These are phyloP conservation scores for Erpornis zantholeuca DNA, from an alignment of 2,113 vertebrate species.

Conservation along the genomic window DNA sequence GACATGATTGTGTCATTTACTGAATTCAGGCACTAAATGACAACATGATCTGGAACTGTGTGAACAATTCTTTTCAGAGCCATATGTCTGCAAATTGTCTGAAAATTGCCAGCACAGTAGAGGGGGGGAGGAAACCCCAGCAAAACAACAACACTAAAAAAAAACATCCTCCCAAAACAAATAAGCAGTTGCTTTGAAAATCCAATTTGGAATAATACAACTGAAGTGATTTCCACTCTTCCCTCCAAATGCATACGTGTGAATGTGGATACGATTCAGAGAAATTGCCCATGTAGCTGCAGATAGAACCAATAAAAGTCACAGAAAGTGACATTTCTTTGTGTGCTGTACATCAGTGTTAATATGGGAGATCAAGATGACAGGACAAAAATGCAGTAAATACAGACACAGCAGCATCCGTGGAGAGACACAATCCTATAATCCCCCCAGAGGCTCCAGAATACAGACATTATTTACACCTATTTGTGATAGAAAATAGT, in stretches of 20 bases:
- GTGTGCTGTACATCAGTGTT: background rate
- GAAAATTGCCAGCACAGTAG: background rate
- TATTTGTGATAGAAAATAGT: background rate
- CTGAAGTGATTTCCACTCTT: background rate
- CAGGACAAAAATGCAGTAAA: background rate
- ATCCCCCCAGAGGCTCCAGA: background rate
- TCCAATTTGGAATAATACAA: background rate
- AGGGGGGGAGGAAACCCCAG: rapidly evolving
- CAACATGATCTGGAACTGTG: background rate
- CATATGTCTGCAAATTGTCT: background rate
- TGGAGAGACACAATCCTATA: background rate
- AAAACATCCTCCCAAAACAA: background rate
- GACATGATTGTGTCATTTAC: slow-evolving; percentile 30
- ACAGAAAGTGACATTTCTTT: background rate
- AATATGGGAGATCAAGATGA: background rate
- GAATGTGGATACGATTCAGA: background rate
- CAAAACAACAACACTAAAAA: background rate
- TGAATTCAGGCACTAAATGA: slow-evolving; percentile 1
- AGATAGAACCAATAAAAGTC: background rate
- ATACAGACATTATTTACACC: background rate
- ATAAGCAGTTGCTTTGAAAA: background rate
- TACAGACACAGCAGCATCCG: background rate
- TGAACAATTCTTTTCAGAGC: background rate
- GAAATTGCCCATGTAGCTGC: background rate
- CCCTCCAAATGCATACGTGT: background rate